Evolutionary conservation across 2,797 vertebrate species (phyloP).

Genomic region (Podarcis lilfordi): DNA sequence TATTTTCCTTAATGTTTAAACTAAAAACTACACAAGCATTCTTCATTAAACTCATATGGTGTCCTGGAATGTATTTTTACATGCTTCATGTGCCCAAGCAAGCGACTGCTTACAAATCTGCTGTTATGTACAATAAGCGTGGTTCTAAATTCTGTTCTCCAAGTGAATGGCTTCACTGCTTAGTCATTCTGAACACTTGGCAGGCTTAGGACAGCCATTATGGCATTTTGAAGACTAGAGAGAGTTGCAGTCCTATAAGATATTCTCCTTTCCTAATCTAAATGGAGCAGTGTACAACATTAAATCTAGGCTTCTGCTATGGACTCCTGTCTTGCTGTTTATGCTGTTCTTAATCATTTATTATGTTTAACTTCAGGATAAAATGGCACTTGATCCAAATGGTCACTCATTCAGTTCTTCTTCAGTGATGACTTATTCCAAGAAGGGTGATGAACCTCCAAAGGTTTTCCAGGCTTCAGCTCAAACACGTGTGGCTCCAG

Average conservation of each 20-base stretch:
- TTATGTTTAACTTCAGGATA: conserved; percentile 76
- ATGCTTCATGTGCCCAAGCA: neutral
- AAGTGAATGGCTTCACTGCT: neutral
- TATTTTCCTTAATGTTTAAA: neutral
- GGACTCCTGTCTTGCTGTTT: accelerated
- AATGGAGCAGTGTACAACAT: neutral
- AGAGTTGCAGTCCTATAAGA: neutral
- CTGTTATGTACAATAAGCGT: neutral
- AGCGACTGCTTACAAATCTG: neutral
- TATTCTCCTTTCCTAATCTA: neutral
- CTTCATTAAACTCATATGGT: neutral
- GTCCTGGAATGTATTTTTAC: neutral
- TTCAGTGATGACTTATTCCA: conserved; percentile 92
- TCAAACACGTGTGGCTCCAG: conserved; percentile 87
- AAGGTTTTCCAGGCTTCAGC: conserved; percentile 91
- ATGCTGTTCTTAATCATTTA: neutral
- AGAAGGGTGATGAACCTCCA: conserved; percentile 87
- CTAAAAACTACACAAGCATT: neutral
- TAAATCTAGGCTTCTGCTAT: neutral
- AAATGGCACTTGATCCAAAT: conserved; percentile 78
- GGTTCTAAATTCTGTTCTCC: neutral
- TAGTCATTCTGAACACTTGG: neutral
- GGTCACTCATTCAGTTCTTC: conserved; percentile 91
- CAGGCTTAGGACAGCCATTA: neutral
- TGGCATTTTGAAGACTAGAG: neutral